These are phyloP conservation scores for Galagoides demidoff DNA, from an alignment of 2,797 vertebrate genomes.

Conservation along the genomic window DNA sequence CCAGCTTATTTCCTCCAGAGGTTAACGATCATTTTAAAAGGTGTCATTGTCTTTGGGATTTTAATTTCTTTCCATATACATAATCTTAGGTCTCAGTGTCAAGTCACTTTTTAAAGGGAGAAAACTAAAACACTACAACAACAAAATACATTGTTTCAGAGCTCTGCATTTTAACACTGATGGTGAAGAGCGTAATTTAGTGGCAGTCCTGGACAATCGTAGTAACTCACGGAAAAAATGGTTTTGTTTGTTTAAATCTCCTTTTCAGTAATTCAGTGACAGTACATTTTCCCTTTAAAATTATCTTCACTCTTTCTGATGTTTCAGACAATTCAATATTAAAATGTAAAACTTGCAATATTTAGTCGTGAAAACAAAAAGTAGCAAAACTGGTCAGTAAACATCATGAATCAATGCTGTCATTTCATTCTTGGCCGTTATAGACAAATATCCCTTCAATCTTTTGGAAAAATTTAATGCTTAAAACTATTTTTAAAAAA, in stretches of 20 bases:
- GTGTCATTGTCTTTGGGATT: neutral
- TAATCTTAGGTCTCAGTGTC: neutral
- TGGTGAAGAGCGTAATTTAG: neutral
- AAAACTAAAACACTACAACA: neutral
- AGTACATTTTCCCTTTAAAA: slow-evolving; percentile 6
- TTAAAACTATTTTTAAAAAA: neutral
- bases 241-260: neutral
- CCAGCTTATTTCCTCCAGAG: neutral
- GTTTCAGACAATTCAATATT: neutral
- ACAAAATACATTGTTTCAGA: slow-evolving; percentile 16
- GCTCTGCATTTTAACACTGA: neutral
- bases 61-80: neutral
- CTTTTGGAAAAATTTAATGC: neutral
- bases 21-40: neutral
- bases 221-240: neutral
- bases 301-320: neutral
- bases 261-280: neutral
- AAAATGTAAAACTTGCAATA: neutral
- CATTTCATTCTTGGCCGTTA: neutral
- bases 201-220: neutral
- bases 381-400: neutral
- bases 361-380: slow-evolving; percentile 3
- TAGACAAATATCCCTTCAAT: neutral
- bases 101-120: neutral
- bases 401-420: neutral